Evolutionary conservation across 2,113 vertebrate species (phyloP).

Genomic region (Meleagris gallopavo): DNA sequence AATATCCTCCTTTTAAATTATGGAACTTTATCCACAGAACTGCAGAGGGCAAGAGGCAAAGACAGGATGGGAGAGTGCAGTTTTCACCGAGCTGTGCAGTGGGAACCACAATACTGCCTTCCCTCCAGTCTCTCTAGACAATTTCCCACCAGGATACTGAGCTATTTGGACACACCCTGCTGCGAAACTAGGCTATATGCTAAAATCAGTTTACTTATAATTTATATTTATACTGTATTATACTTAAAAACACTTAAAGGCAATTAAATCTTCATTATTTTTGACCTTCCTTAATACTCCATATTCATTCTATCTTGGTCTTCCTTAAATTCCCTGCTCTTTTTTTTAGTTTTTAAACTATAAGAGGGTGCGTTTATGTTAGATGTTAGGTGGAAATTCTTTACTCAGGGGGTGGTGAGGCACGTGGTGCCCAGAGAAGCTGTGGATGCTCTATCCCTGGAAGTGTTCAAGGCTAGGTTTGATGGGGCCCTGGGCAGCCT

Average conservation of each 20-base stretch:
- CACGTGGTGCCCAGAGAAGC: too few species aligned
- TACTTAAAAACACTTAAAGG: neutral
- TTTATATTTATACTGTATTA: neutral
- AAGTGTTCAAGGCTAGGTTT: too few species aligned
- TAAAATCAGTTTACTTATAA: neutral
- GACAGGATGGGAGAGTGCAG: conserved; percentile 52
- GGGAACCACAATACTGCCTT: neutral
- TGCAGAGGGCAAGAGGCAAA: conserved; percentile 58
- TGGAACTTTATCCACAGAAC: conserved; percentile 38
- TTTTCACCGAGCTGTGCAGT: neutral
- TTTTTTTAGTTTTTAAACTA: neutral
- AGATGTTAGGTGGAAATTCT: too few species aligned
- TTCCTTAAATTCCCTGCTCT: neutral
- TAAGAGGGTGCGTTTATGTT: too few species aligned
- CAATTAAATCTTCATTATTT: neutral
- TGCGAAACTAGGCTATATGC: neutral
- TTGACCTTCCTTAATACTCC: neutral
- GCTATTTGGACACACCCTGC: neutral
- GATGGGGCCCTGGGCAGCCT: too few species aligned
- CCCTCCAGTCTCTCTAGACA: neutral
- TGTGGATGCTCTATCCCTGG: too few species aligned
- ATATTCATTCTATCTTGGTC: neutral
- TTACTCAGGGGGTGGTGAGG: too few species aligned
- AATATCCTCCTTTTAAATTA: conserved; percentile 74
- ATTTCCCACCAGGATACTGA: neutral